Conservation (phyloP, 2,113 vertebrate species). For the Stigmatopora nigra region DNA sequence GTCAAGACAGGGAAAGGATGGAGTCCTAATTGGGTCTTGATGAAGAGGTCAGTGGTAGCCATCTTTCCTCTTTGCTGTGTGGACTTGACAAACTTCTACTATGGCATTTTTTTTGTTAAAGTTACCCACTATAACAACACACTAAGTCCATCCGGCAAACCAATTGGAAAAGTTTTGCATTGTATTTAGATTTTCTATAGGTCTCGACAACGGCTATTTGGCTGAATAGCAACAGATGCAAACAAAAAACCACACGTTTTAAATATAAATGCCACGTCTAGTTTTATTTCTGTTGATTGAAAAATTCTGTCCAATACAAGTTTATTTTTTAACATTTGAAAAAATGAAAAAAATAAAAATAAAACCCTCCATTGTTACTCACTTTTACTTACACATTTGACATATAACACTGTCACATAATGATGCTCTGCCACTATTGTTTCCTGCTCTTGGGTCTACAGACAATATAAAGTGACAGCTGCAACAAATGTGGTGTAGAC, state of each 20-base stretch:
- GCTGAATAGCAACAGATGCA: no score
- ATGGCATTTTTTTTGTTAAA: slow-evolving; percentile 3
- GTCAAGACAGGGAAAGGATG: slow-evolving; percentile 40
- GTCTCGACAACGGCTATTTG: no score
- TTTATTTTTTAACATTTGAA: background rate
- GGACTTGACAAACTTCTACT: slow-evolving; percentile 11
- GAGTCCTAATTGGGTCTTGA: slow-evolving; percentile 60
- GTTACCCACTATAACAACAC: no score
- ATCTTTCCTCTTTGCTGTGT: slow-evolving; percentile 15
- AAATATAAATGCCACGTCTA: background rate
- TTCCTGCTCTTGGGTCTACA: background rate
- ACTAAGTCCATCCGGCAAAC: no score
- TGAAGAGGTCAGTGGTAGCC: slow-evolving; percentile 42
- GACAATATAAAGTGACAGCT: background rate
- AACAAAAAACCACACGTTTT: no score
- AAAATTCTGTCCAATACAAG: background rate
- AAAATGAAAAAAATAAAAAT: no score
- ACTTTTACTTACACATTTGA: background rate
- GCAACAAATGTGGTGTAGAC: background rate
- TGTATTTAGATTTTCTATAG: no score
- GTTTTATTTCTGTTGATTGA: background rate
- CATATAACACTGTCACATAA: background rate
- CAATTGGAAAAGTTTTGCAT: no score
- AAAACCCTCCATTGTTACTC: background rate
- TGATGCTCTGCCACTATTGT: background rate